Evolutionary conservation across 2,797 vertebrate genomes (phyloP).

Genomic region (Prionace glauca): DNA sequence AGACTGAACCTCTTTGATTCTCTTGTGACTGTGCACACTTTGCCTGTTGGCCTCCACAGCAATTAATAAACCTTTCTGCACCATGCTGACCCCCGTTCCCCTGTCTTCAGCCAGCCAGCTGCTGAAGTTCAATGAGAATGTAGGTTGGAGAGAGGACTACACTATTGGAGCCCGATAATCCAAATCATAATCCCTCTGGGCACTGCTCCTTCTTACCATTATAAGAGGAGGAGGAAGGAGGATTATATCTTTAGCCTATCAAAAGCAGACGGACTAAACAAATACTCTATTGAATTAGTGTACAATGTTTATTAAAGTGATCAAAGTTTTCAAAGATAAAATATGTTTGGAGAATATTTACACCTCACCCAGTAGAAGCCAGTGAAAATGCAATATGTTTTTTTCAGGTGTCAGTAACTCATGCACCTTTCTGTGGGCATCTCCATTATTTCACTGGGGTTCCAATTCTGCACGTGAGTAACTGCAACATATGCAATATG

Average conservation of each 20-base stretch:
- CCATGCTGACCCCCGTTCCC: background rate
- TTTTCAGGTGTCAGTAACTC: background rate
- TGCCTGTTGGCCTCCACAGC: too few species aligned
- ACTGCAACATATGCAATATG: too few species aligned
- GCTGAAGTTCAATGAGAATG: background rate
- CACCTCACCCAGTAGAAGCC: background rate
- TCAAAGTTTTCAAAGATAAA: background rate
- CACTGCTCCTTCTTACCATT: background rate
- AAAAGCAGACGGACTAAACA: background rate
- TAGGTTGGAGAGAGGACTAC: background rate
- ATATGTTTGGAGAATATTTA: background rate
- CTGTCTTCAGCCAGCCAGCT: too few species aligned
- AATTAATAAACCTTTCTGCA: too few species aligned
- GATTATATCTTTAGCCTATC: background rate
- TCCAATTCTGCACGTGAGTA: background rate
- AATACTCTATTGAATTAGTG: background rate
- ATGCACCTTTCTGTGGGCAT: background rate
- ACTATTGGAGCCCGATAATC: background rate
- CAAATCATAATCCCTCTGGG: background rate
- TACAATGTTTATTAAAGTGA: background rate
- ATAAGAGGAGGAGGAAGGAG: background rate
- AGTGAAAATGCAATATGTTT: background rate
- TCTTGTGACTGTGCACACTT: too few species aligned
- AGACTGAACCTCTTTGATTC: too few species aligned
- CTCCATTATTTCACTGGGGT: background rate